Conservation (phyloP, 2,888 invertebrate species). For the Noctua pronuba region DNA sequence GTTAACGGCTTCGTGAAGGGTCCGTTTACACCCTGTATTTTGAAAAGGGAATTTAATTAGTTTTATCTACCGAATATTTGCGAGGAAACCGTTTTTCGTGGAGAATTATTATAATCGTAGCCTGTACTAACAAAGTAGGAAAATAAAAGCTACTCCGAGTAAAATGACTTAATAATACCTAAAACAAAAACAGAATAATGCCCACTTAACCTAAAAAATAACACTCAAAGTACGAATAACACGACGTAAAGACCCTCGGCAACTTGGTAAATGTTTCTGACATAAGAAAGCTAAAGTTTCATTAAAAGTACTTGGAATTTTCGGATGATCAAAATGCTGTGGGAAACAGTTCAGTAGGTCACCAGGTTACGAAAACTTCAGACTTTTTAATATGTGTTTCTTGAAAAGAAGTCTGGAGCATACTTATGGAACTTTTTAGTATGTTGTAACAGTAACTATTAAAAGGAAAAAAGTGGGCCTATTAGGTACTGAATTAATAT, state of each 20-base stretch:
- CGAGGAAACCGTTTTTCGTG: not conserved
- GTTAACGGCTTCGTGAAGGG: no score
- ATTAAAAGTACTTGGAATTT: slow-evolving; percentile 49
- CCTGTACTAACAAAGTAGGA: not conserved
- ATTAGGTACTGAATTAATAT: not conserved
- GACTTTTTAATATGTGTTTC: slow-evolving; percentile 37
- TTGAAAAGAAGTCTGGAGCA: slow-evolving; percentile 38
- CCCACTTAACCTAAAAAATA: slow-evolving; percentile 36
- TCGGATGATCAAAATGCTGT: slow-evolving; percentile 43
- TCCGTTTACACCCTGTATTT: no score
- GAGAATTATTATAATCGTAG: not conserved
- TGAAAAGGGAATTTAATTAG: slow-evolving; percentile 26
- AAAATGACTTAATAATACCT: not conserved
- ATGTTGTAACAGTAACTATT: slow-evolving; percentile 5
- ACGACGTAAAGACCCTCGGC: slow-evolving; percentile 16
- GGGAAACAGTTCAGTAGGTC: slow-evolving; percentile 55
- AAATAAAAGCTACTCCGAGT: not conserved
- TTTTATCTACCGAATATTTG: slow-evolving; percentile 16
- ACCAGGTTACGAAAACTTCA: slow-evolving; percentile 47
- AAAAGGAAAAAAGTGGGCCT: not conserved
- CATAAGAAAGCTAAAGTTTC: slow-evolving; percentile 46
- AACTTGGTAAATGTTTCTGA: slow-evolving; percentile 44
- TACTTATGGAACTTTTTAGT: slow-evolving; percentile 7
- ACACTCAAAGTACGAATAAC: slow-evolving; percentile 29
- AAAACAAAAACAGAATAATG: slow-evolving; percentile 17